Base-by-base conservation (phyloP, 2,888 invertebrate species). In the Pherbina coryleti region DNA sequence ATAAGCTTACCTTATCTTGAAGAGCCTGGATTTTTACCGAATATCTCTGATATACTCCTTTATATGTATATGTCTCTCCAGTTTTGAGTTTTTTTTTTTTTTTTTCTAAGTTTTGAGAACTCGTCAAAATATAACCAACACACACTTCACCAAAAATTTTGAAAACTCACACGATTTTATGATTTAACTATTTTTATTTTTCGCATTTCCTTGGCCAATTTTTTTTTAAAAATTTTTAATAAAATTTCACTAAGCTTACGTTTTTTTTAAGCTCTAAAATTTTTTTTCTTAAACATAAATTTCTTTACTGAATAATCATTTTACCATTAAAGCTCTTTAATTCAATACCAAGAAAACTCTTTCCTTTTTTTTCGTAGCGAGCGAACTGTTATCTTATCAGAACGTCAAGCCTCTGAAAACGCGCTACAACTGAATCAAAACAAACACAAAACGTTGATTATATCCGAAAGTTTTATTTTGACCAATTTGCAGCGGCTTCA, bases 351-450 rank as follows among this genome's bases (percentile, higher is more conserved):
- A 22, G 28, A 60, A 1, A 28, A 14, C 3, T 2, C 37, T 34
- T 34, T 17, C 37, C n/a, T 37, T 25, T 62, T 62, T 62, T 69
- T 7, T 49, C 19, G 37, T 17, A n/a, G n/a, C 22, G 9, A n/a
- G 44, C 22, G 69, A 28, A 17, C 17, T 19, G 3, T 8, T 66
- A n/a, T 28, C 31, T 34, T 28, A 77, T 71, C 74, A 78, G 79
- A 78, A 82, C 83, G 83, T 82, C 81, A 83, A 85, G 82, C 84
- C 82, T 82, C 82, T 80, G 83, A 84, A 86, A 85, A 84, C 85
- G 83, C 85, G 87, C 85, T 83, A 83, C 87, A 86, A 87, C 87
- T 87, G 87, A 87, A 86, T 86, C 85, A 85, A 88, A 87, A 85
- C 84, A 86, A 86, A 83, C 82, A 83, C 82, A 82, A 82, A 83